phyloP scores from a whole-genome alignment of 1,140 invertebrate genomes.

The Megalonaias nervosa region DNA sequence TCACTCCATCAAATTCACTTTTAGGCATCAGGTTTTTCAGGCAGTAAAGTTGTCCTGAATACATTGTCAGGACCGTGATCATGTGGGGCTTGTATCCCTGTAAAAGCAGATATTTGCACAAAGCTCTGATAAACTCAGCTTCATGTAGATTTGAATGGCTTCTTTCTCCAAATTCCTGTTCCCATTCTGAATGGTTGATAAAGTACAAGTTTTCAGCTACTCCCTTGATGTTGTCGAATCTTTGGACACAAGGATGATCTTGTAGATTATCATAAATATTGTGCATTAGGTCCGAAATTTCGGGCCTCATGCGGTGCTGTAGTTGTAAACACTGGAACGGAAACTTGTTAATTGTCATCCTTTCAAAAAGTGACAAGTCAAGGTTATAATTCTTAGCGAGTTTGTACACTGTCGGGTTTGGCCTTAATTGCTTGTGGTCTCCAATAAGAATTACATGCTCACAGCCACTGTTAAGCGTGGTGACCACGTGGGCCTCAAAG shows the following conservation, averaged over 20 bases:
- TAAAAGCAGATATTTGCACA: conserved; percentile 67
- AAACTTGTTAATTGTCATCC: conserved; percentile 65
- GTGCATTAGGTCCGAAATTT: conserved; percentile 68
- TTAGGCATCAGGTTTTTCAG: conserved; percentile 62
- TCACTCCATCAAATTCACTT: conserved; percentile 53
- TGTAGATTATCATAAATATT: conserved; percentile 67
- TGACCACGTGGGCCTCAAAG: conserved; percentile 63
- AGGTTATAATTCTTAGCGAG: conserved; percentile 67
- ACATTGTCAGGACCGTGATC: conserved; percentile 71
- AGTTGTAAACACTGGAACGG: conserved; percentile 60
- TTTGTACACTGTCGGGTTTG: conserved; percentile 67
- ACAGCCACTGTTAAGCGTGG: conserved; percentile 77
- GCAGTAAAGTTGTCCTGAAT: conserved; percentile 66
- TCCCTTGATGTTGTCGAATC: conserved; percentile 63
- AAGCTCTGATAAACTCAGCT: conserved; percentile 46
- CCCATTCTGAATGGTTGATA: conserved; percentile 63
- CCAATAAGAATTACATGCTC: conserved; percentile 80
- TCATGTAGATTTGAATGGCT: conserved; percentile 66
- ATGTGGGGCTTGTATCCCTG: conserved; percentile 65
- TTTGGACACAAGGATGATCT: conserved; percentile 58
- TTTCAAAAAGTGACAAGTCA: conserved; percentile 71
- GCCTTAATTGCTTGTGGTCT: conserved; percentile 72
- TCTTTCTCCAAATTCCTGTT: conserved; percentile 58
- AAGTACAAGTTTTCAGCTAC: conserved; percentile 68
- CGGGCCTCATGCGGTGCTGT: conserved; percentile 54